phyloP scores from a whole-genome alignment of 2,797 vertebrate species.

The Rhadinocentrus ornatus region DNA sequence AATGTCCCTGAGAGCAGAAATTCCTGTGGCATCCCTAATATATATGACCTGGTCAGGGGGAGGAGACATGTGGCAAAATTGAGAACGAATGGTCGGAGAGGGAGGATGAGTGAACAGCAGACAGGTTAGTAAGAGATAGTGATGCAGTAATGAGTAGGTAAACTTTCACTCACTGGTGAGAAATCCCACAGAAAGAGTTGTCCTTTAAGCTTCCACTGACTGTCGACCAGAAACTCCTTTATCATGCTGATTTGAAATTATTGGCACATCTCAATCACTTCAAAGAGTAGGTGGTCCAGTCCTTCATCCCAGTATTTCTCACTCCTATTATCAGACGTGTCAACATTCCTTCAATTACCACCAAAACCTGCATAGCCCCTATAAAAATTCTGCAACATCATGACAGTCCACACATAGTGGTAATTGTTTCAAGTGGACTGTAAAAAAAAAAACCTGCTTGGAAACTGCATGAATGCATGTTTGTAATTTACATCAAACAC shows the following conservation, averaged over 20 bases:
- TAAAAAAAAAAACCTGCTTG: conserved; percentile 66
- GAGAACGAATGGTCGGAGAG: conserved; percentile 48
- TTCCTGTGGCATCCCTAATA: conserved; percentile 50
- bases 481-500: conserved; percentile 35
- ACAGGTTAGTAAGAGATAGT: conserved; percentile 65
- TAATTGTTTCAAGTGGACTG: conserved; percentile 51
- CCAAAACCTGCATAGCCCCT: conserved; percentile 74
- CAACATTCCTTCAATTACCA: conserved; percentile 59
- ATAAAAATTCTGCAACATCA: conserved; percentile 65
- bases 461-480: conserved; percentile 56
- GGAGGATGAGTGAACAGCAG: conserved; percentile 30
- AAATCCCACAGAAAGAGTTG: conserved; percentile 53
- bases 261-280: conserved; percentile 12
- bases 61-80: conserved; percentile 47
- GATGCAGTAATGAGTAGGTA: conserved; percentile 51
- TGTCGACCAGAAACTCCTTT: conserved; percentile 20
- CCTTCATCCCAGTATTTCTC: conserved; percentile 22
- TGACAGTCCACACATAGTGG: conserved; percentile 58
- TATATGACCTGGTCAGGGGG: conserved; percentile 68
- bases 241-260: conserved; percentile 46
- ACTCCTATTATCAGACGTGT: conserved; percentile 34
- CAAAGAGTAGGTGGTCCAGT: conserved; percentile 28
- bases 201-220: conserved; percentile 18
- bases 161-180: conserved; percentile 58
- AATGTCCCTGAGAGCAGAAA: conserved; percentile 56